These are phyloP conservation scores for Heterochromis multidens DNA, from an alignment of 2,113 vertebrate species.

Conservation along the genomic window DNA sequence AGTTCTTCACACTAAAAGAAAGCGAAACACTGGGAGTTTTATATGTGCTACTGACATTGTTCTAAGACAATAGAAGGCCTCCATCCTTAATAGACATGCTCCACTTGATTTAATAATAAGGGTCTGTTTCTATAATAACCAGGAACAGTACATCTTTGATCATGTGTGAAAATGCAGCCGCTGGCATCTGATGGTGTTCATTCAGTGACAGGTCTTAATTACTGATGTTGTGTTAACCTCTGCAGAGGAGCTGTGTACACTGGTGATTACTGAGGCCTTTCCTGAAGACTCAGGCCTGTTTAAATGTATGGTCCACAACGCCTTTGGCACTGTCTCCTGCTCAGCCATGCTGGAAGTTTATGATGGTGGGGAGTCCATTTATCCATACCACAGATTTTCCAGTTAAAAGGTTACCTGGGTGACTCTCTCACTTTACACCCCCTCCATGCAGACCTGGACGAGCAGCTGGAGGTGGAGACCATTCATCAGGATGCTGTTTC, in stretches of 20 bases:
- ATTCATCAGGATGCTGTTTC: constrained; percentile 14
- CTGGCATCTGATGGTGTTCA: not conserved
- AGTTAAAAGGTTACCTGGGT: not conserved
- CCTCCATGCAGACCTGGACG: constrained; percentile 62
- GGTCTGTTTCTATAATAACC: not conserved
- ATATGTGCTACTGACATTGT: not conserved
- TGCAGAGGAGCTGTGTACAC: constrained; percentile 87
- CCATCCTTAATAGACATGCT: not conserved
- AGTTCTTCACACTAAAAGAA: not conserved
- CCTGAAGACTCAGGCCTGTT: constrained; percentile 88
- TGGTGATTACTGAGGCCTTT: constrained; percentile 88
- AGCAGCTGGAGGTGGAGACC: constrained; percentile 64
- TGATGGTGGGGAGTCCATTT: constrained; percentile 68
- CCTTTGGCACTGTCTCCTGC: constrained; percentile 80
- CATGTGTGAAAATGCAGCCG: not conserved
- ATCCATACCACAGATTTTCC: not conserved
- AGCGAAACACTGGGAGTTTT: not conserved
- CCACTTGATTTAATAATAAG: not conserved
- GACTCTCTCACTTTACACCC: not conserved
- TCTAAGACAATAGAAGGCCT: not conserved
- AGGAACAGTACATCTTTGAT: not conserved
- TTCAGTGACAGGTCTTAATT: not conserved
- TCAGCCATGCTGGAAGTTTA: constrained; percentile 80
- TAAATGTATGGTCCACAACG: constrained; percentile 84
- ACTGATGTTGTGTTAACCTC: not conserved